Conservation (phyloP, 2,888 invertebrate species). For the Lepidocyrtoides sp. region DNA sequence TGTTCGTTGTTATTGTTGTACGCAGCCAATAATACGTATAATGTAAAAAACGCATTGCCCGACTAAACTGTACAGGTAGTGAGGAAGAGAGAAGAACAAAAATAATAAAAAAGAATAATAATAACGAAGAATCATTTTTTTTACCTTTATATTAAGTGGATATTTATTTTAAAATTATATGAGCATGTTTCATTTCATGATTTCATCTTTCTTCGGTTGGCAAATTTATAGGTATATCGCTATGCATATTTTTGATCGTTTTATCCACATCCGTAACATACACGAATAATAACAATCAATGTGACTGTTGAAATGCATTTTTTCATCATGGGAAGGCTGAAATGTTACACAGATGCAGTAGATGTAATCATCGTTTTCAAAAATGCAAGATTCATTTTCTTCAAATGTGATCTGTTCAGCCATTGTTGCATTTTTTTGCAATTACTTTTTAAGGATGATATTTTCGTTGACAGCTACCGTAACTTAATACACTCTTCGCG, state of each 20-base stretch:
- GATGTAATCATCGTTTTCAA: not conserved
- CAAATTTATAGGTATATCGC: too few relatives aligned
- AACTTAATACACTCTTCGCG: too few relatives aligned
- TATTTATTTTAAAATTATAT: not conserved
- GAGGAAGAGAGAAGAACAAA: too few relatives aligned
- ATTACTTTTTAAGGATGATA: not conserved
- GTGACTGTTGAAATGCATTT: not conserved
- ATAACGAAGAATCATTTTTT: slow-evolving; percentile 23
- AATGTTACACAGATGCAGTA: not conserved
- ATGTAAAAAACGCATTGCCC: not conserved
- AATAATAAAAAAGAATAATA: slow-evolving; percentile 39
- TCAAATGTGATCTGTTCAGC: slow-evolving; percentile 5
- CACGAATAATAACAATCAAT: not conserved
- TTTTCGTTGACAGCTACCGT: too few relatives aligned
- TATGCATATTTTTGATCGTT: not conserved
- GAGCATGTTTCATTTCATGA: not conserved
- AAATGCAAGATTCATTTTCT: not conserved
- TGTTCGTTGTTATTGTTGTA: slow-evolving; percentile 1
- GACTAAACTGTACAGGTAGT: slow-evolving; percentile 33
- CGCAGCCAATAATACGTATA: slow-evolving; percentile 56
- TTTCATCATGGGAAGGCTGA: not conserved
- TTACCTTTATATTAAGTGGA: not conserved
- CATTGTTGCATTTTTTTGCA: not conserved
- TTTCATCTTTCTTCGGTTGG: not conserved
- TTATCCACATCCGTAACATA: slow-evolving; percentile 37